These are phyloP conservation scores for Aurelia coerulea DNA, from an alignment of 30 jellyfish, hydroid and myxozoan species.

Conservation along the genomic window DNA sequence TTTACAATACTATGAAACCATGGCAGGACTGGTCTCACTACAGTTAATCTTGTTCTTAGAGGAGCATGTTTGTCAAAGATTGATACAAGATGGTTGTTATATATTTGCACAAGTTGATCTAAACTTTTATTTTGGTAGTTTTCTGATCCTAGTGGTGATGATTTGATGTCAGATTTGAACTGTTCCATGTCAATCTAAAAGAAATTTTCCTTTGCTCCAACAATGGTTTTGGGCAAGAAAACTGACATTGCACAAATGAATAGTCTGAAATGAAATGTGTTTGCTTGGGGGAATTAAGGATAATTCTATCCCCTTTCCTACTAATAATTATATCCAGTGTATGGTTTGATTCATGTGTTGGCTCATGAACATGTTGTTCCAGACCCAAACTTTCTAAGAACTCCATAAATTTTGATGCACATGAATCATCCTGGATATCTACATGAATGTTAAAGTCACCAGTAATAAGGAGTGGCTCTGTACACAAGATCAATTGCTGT, in stretches of 20 bases:
- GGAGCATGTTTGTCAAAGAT: slow-evolving; percentile 48
- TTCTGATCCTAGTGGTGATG: not conserved
- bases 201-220: slow-evolving; percentile 7
- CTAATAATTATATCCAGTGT: slow-evolving; percentile 30
- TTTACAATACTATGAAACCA: not conserved
- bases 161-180: not conserved
- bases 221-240: slow-evolving; percentile 25
- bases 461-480: not conserved
- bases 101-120: not conserved
- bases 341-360: slow-evolving; percentile 34
- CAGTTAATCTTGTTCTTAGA: not conserved
- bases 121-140: not conserved
- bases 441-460: slow-evolving; percentile 27
- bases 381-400: slow-evolving; percentile 33
- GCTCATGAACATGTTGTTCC: slow-evolving; percentile 21
- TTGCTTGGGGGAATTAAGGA: not conserved
- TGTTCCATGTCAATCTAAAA: not conserved
- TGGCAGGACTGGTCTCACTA: slow-evolving; percentile 24
- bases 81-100: not conserved
- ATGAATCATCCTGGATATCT: slow-evolving; percentile 7
- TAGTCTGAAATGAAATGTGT: slow-evolving; percentile 20
- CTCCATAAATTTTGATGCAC: slow-evolving; percentile 10
- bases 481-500: not conserved
- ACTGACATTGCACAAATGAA: slow-evolving; percentile 36
- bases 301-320: slow-evolving; percentile 3